These are phyloP conservation scores for Alca torda DNA, from an alignment of 2,797 vertebrate species.

Conservation along the genomic window DNA sequence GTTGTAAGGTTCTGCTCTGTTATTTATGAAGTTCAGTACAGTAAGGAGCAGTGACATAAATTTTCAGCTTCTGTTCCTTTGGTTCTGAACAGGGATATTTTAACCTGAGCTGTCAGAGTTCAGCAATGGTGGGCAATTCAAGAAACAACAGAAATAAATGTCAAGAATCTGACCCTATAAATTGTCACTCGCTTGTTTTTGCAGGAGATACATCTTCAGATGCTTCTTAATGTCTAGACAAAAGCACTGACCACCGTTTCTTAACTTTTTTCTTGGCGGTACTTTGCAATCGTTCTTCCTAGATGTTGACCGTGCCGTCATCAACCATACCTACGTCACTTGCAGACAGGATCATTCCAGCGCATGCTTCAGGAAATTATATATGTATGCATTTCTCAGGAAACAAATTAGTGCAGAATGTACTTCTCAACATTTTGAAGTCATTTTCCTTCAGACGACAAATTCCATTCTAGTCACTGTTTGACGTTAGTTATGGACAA, in stretches of 20 bases:
- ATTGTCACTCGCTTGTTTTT: not conserved
- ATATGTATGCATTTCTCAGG: not conserved
- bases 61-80: not conserved
- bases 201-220: not conserved
- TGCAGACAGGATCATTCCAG: not conserved
- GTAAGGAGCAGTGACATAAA: not conserved
- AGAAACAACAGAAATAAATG: not conserved
- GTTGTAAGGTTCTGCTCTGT: not conserved
- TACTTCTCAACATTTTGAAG: not conserved
- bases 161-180: not conserved
- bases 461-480: not conserved
- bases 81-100: not conserved
- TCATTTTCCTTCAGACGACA: not conserved
- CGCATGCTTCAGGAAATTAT: not conserved
- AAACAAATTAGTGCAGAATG: not conserved
- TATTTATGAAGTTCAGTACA: not conserved
- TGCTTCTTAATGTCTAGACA: not conserved
- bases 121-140: not conserved
- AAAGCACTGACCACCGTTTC: not conserved
- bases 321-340: not conserved
- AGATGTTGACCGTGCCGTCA: not conserved
- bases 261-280: not conserved
- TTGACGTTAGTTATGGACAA: not conserved
- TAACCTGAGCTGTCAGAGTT: not conserved
- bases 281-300: not conserved